Evolutionary conservation across 2,113 vertebrate genomes (phyloP).

Genomic region (Tetrax tetrax): DNA sequence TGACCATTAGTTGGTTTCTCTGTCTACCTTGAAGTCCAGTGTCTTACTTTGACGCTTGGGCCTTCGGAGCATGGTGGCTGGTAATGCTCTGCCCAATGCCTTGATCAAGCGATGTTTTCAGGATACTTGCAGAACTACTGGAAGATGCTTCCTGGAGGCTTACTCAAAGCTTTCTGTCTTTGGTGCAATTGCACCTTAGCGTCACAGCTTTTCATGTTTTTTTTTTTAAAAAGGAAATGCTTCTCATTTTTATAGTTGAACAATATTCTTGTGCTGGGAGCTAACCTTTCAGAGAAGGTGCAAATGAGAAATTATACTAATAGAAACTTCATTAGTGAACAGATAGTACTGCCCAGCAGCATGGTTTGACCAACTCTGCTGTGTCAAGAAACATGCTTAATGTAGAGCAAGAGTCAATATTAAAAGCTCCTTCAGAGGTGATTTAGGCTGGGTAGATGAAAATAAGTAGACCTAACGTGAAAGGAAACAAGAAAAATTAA

Average conservation of each 20-base stretch:
- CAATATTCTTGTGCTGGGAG: neutral
- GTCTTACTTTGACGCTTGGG: neutral
- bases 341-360: neutral
- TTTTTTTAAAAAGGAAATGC: neutral
- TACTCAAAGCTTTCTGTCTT: neutral
- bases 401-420: slow-evolving; percentile 5
- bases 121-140: neutral
- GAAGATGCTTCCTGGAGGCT: neutral
- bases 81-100: neutral
- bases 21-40: neutral
- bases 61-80: neutral
- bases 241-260: neutral
- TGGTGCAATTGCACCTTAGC: neutral
- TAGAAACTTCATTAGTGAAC: neutral
- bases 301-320: neutral
- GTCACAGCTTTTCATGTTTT: neutral
- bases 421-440: neutral
- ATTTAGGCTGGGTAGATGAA: neutral
- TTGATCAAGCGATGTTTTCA: neutral
- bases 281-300: neutral
- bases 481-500: neutral
- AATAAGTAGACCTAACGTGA: neutral
- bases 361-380: neutral
- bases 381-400: neutral
- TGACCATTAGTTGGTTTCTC: neutral